A percentile compares a stretch with the other conserved stretches of the same genome.
These are phyloP conservation scores for Andrena bicolor DNA, from an alignment of 2,888 invertebrate genomes.

Conservation along the genomic window DNA sequence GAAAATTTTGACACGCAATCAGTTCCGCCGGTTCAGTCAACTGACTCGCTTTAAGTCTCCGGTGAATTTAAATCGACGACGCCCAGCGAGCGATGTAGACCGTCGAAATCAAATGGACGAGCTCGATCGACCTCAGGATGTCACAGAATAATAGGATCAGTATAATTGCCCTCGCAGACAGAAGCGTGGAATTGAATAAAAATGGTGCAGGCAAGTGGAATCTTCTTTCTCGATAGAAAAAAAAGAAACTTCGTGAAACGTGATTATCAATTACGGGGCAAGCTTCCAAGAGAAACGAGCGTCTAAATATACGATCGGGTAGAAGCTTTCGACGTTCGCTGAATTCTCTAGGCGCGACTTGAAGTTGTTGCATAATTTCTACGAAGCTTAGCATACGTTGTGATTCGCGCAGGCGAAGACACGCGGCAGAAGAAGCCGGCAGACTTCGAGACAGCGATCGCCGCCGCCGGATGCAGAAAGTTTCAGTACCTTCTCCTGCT, in stretches of 20 bases:
- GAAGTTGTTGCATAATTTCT: not conserved
- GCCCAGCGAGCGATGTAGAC: not conserved
- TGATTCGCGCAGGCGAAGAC: not conserved
- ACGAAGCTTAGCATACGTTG: not conserved
- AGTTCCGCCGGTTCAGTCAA: slow-evolving; percentile 39
- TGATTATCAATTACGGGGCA: too few relatives aligned
- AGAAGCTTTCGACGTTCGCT: too few relatives aligned
- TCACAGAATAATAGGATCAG: slow-evolving; percentile 36
- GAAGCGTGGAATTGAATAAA: slow-evolving; percentile 14
- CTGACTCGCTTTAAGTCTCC: slow-evolving; percentile 18
- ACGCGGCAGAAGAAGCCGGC: slow-evolving; percentile 77
- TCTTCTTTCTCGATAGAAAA: too few relatives aligned
- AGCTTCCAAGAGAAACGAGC: too few relatives aligned
- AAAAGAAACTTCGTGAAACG: too few relatives aligned
- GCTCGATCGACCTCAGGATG: slow-evolving; percentile 28
- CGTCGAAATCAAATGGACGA: not conserved
- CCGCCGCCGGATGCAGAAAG: slow-evolving; percentile 89
- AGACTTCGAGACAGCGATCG: slow-evolving; percentile 91
- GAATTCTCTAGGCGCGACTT: too few relatives aligned
- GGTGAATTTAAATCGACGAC: not conserved
- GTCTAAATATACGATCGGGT: too few relatives aligned
- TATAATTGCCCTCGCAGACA: slow-evolving; percentile 36
- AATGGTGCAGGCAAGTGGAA: slow-evolving; percentile 52
- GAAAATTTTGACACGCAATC: slow-evolving; percentile 36
- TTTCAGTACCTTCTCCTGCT: slow-evolving; percentile 89